Evolutionary conservation across 2,113 vertebrate species (phyloP).

Genomic region (Proteles cristata): DNA sequence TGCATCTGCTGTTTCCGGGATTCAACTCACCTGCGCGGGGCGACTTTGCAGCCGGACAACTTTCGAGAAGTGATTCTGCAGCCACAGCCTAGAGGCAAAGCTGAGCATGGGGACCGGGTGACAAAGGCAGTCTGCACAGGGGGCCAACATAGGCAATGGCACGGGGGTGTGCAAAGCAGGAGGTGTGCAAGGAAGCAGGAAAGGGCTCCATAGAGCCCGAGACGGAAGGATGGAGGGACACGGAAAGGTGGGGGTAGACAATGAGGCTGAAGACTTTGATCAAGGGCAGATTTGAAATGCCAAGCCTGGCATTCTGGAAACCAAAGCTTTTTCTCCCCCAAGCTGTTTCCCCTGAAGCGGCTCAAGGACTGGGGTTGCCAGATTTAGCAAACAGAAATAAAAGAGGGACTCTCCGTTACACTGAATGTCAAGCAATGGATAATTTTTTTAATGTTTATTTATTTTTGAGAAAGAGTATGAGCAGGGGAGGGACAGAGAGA

Average conservation of each 20-base stretch:
- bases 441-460: background rate
- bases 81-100: background rate
- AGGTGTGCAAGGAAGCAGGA: background rate
- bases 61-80: background rate
- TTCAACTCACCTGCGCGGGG: rapidly evolving
- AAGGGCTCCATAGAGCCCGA: rapidly evolving
- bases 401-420: background rate
- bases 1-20: background rate
- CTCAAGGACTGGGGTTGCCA: background rate
- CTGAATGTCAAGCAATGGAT: background rate
- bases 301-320: background rate
- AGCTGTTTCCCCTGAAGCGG: background rate
- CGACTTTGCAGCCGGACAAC: rapidly evolving
- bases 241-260: background rate
- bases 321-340: background rate
- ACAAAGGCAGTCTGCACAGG: too few relatives aligned
- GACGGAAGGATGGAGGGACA: background rate
- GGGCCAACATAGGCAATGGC: background rate
- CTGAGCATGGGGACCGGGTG: rapidly evolving
- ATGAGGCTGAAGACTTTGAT: background rate
- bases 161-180: background rate
- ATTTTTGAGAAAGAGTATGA: too few relatives aligned
- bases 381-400: background rate
- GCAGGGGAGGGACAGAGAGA: too few relatives aligned
- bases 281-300: background rate